Conservation (phyloP, 2,888 invertebrate genomes). For the Aethes cnicana region DNA sequence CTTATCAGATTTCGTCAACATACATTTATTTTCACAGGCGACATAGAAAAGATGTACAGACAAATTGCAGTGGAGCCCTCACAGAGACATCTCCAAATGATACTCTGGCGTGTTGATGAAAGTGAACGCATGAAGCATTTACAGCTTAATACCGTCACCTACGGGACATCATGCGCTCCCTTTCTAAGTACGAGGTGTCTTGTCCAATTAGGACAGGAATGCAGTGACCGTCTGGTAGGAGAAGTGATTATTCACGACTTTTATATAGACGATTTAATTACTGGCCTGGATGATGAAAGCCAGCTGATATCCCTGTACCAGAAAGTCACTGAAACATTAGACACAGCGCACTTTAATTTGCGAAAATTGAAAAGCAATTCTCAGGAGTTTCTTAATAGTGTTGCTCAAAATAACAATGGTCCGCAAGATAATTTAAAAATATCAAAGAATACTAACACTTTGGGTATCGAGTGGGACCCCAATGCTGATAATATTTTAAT, state of each 20-base stretch:
- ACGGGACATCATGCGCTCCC: no score
- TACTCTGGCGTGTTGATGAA: constrained; percentile 45
- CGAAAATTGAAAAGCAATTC: constrained; percentile 19
- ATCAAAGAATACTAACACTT: constrained; percentile 4
- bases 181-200: constrained; percentile 26
- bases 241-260: constrained; percentile 13
- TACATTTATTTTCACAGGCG: constrained; percentile 43
- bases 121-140: constrained; percentile 32
- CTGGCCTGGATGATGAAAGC: background rate
- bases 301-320: background rate
- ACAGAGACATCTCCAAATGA: constrained; percentile 45
- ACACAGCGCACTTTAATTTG: constrained; percentile 11
- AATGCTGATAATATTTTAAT: constrained; percentile 5
- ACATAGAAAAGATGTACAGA: constrained; percentile 51
- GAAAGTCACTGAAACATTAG: background rate
- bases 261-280: constrained; percentile 21
- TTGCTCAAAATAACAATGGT: background rate
- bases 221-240: background rate
- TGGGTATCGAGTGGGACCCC: constrained; percentile 24
- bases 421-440: constrained; percentile 17
- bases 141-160: background rate
- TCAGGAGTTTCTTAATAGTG: background rate
- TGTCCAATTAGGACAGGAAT: constrained; percentile 14
- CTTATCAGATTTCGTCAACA: constrained; percentile 43
- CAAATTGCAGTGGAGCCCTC: constrained; percentile 41